Evolutionary conservation across 37 sponge, comb jelly and placozoan species (phyloP).

Genomic region (Dysidea cf. avara): DNA sequence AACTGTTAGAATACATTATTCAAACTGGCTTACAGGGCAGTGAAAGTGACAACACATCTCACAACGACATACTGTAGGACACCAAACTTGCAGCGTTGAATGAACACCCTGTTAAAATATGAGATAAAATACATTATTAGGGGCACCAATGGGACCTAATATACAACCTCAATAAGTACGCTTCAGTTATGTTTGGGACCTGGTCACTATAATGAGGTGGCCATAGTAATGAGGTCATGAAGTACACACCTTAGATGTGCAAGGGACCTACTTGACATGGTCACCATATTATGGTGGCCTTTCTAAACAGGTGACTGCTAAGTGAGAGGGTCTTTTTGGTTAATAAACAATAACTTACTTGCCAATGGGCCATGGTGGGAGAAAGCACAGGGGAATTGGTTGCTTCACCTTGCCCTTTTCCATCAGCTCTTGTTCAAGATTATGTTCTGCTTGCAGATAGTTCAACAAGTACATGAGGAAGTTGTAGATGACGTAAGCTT

Average conservation of each 20-base stretch:
- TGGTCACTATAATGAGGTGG: too few relatives aligned
- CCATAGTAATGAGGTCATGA: too few relatives aligned
- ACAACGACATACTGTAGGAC: conserved; percentile 75
- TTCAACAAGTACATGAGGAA: conserved; percentile 88
- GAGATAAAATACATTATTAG: background rate
- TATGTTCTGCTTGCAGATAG: conserved; percentile 64
- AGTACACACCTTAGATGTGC: too few relatives aligned
- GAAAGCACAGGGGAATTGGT: conserved; percentile 63
- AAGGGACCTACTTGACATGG: too few relatives aligned
- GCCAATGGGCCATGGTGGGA: conserved; percentile 62
- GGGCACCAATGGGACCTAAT: too few relatives aligned
- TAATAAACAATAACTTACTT: conserved; percentile 29
- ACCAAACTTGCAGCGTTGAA: conserved; percentile 72
- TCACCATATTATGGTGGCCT: too few relatives aligned
- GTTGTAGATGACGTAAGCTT: conserved; percentile 91
- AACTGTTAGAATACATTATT: background rate
- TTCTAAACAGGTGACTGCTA: too few relatives aligned
- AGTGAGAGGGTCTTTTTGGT: too few relatives aligned
- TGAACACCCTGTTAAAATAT: conserved; percentile 30
- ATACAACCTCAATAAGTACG: too few relatives aligned
- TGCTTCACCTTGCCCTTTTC: conserved; percentile 33
- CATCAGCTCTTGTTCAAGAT: conserved; percentile 24
- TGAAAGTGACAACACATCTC: conserved; percentile 46
- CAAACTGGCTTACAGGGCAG: conserved; percentile 63
- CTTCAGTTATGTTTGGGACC: too few relatives aligned